Evolutionary conservation across 2,888 invertebrate species (phyloP).

Genomic region (Gasteruption jaculator): DNA sequence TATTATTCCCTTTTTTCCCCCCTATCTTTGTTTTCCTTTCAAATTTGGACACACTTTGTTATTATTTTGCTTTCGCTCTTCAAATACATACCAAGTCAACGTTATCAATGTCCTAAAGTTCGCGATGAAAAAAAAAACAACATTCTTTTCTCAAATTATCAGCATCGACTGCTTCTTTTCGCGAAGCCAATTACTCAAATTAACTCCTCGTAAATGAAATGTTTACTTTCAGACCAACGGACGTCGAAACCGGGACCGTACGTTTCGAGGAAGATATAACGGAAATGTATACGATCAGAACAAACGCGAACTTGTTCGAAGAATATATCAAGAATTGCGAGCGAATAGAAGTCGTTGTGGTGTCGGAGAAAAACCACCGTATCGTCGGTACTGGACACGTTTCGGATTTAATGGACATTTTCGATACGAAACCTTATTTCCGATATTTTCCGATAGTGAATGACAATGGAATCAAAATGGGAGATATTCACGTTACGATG

Average conservation of each 20-base stretch:
- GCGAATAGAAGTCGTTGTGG: slow-evolving; percentile 38
- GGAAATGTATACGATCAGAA: slow-evolving; percentile 41
- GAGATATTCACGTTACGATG: slow-evolving; percentile 42
- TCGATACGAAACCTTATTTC: slow-evolving; percentile 32
- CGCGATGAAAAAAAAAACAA: too few relatives aligned
- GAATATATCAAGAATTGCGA: slow-evolving; percentile 47
- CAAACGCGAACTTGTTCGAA: slow-evolving; percentile 40
- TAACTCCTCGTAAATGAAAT: background rate
- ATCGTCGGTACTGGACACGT: slow-evolving; percentile 39
- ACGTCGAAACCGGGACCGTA: slow-evolving; percentile 28
- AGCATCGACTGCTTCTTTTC: too few relatives aligned
- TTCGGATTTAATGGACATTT: slow-evolving; percentile 35
- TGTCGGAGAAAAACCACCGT: slow-evolving; percentile 32
- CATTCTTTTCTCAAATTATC: too few relatives aligned
- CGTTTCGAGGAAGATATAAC: slow-evolving; percentile 28
- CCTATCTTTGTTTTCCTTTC: background rate
- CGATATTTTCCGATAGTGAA: slow-evolving; percentile 41
- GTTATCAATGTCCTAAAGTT: too few relatives aligned
- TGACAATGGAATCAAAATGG: slow-evolving; percentile 35
- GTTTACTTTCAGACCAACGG: slow-evolving; percentile 35
- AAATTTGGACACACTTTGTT: background rate
- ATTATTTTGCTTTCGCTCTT: slow-evolving; percentile 7
- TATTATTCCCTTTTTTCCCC: background rate
- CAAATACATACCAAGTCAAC: too few relatives aligned
- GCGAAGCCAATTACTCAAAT: too few relatives aligned